phyloP scores from a whole-genome alignment of 2,888 invertebrate species.

The Erebia epiphron region DNA sequence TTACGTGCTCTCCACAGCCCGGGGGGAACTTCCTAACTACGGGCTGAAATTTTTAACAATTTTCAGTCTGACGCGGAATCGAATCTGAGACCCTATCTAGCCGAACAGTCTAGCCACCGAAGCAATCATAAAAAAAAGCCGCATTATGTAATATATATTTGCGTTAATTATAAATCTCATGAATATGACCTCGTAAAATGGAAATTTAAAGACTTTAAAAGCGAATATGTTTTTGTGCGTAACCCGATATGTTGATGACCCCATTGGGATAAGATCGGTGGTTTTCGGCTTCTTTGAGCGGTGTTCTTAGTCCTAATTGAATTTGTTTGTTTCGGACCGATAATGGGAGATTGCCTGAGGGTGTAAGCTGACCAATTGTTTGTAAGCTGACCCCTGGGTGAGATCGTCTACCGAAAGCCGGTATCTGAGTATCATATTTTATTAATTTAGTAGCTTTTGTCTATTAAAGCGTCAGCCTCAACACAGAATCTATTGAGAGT shows the following conservation, averaged over 20 bases:
- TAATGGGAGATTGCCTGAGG: constrained; percentile 61
- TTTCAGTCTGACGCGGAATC: no score
- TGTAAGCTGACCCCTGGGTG: constrained; percentile 42
- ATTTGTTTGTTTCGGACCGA: constrained; percentile 76
- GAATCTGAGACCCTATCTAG: no score
- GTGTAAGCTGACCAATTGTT: constrained; percentile 34
- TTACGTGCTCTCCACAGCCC: no score
- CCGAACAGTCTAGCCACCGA: no score
- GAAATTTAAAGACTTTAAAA: constrained; percentile 45
- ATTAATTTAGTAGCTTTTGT: not conserved
- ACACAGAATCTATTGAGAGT: not conserved
- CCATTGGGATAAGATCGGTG: constrained; percentile 58
- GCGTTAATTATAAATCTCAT: constrained; percentile 25
- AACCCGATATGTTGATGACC: constrained; percentile 64
- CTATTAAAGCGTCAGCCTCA: not conserved
- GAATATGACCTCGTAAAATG: constrained; percentile 45
- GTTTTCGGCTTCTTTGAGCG: constrained; percentile 69
- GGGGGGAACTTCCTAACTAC: no score
- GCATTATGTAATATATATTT: constrained; percentile 30
- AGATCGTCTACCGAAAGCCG: constrained; percentile 35
- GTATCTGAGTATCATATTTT: constrained; percentile 13
- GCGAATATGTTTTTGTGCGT: constrained; percentile 54
- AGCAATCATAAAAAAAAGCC: constrained; percentile 9
- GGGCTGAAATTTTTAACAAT: no score
- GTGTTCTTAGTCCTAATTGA: constrained; percentile 80